A percentile compares a stretch with the other conserved stretches of the same genome.
Evolutionary conservation across 2,797 vertebrate species (phyloP).

Genomic region (Chaetophractus vellerosus): DNA sequence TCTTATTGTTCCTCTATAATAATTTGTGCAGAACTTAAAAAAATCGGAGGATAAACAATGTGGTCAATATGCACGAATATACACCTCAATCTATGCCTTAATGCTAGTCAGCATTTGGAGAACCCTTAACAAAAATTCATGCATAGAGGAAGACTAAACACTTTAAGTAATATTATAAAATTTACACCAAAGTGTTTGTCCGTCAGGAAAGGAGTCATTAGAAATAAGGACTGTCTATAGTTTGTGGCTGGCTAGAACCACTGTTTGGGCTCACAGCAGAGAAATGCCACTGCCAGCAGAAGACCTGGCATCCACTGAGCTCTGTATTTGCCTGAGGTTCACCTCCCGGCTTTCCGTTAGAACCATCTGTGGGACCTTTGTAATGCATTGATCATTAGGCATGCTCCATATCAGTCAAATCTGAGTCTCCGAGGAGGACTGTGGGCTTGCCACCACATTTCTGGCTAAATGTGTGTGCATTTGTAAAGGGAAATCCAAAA

Average conservation of each 20-base stretch:
- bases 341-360: neutral
- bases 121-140: neutral
- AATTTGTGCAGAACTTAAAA: neutral
- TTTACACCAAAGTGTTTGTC: neutral
- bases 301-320: neutral
- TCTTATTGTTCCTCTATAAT: neutral
- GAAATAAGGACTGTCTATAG: neutral
- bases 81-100: neutral
- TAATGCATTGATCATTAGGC: neutral
- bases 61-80: neutral
- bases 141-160: neutral
- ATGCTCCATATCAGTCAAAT: neutral
- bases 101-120: neutral
- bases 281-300: accelerated
- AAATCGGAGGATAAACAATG: neutral
- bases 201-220: neutral
- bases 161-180: neutral
- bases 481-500: neutral
- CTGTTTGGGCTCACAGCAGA: neutral
- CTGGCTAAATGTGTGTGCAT: neutral
- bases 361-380: neutral
- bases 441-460: neutral
- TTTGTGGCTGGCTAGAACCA: neutral
- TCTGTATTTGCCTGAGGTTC: neutral
- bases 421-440: neutral